Base-by-base conservation (phyloP, 2,113 vertebrate species). In the Bothrops jararaca region DNA sequence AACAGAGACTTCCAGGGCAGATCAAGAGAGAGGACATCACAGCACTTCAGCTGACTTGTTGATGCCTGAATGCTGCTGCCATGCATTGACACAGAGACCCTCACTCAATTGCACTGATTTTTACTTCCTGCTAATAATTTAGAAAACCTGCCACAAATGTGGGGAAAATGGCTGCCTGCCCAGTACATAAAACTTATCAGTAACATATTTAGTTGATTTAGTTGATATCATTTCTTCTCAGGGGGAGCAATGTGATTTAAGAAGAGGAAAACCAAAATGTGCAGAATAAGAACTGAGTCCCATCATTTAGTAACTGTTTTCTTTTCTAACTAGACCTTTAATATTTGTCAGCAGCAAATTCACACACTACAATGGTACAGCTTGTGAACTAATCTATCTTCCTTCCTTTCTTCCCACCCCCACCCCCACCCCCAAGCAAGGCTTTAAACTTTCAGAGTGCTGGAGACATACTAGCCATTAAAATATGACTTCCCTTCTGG, bases 1-100 rank as follows among this genome's bases (percentile, higher is more conserved):
- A 88, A 91, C 42, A 3, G 0, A 88, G 92, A 85, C 13, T 92
- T 85, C 22, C 34, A 74, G 15, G 1, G 89, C 34, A 85, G 87
- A 90, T 85, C 90, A 95, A 92, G 26, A 18, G 74, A 94, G 5
- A 86, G 2, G 86, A 50, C 58, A 89, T 94, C 94, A 86, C 34
- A 0, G 1, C 69, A 3, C 39, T 88, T 45, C 58, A 57, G 90
- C 50, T 93, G 7, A 80, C 13, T 91, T 48, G 0, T 10, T 92
- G 85, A 86, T 53, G 22, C 10, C 54, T 94, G 90, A 74, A 94
- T 91, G 92, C 4, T 39, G 23, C 42, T 90, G 58, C 42, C 39
- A 18, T 18, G 64, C 92, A 94, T 64, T 54, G 5, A 74, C 18
- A 90, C 50, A 57, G 13, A 90, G 39, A 91, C 39, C 80, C 29